Conservation (phyloP, 1,140 invertebrate genomes). For the Apis florea region DNA sequence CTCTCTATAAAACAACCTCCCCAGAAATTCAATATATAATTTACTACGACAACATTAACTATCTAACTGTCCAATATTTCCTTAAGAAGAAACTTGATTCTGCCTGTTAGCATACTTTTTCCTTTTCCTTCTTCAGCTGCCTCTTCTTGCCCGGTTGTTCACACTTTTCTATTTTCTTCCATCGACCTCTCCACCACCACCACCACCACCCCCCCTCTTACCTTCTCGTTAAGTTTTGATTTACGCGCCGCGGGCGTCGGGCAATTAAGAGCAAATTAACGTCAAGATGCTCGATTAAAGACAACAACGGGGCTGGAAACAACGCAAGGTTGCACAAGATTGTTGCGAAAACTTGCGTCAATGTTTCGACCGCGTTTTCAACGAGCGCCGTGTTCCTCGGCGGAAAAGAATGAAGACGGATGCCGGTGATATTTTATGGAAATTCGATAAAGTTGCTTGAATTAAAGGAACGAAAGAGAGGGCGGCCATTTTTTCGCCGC, state of each 20-base stretch:
- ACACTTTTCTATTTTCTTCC: background rate
- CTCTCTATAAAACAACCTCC: background rate
- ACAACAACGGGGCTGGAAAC: slow-evolving; percentile 17
- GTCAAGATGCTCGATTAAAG: slow-evolving; percentile 27
- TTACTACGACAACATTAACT: background rate
- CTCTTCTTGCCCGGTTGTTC: background rate
- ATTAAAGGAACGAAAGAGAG: slow-evolving; percentile 30
- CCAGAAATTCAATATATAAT: background rate
- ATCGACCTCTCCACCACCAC: background rate
- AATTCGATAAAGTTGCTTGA: slow-evolving; percentile 44
- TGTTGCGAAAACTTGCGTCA: background rate
- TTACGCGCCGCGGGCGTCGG: background rate
- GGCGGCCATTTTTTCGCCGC: slow-evolving; percentile 8
- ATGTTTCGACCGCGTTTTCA: background rate
- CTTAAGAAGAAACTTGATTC: background rate
- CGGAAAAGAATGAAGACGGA: slow-evolving; percentile 39
- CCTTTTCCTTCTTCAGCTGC: background rate
- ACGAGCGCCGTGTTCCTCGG: background rate
- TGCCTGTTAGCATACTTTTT: background rate
- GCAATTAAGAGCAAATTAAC: slow-evolving; percentile 34
- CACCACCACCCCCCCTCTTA: background rate
- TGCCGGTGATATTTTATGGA: slow-evolving; percentile 42
- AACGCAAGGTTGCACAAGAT: background rate
- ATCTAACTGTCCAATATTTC: background rate
- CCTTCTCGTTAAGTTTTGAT: slow-evolving; percentile 8